Base-by-base conservation (phyloP, 30 jellyfish, hydroid and myxozoan species). In the Pelagia noctiluca region DNA sequence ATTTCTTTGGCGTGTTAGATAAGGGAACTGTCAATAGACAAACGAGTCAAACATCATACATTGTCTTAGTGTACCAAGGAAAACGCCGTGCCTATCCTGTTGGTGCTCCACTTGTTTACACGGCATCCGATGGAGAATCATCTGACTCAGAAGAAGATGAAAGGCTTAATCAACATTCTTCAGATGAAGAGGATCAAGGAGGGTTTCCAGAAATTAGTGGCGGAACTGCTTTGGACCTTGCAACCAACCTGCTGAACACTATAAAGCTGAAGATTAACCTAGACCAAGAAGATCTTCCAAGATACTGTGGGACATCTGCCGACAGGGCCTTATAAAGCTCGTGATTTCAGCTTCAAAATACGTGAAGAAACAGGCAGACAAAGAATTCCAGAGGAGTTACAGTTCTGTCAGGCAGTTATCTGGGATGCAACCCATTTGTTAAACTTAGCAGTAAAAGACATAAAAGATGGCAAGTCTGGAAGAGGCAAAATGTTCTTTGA, bases 71-170 rank as follows among this genome's bases (percentile, higher is more conserved):
- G 49, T 53, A 35, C 50, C 46, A 54, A 3, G 88, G 80, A 29
- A 33, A 54, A 33, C 60, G 88, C 42, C 65, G 70, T 26, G 88
- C 88, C 21, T 38, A 38, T 52, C 83, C 83, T 5, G 4, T 71
- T 4, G 83, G 50, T 32, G 83, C 83, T 13, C 83, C 88, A 33
- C 71, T 76, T 21, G 88, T 76, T 21, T 76, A 76, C 25, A 23
- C 80, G 24, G n/a, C 50, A 23, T n/a, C 63, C 30, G 88, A 54
- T 25, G 78, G 34, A 22, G 64, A 54, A 31, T 21, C 32, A 3
- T 10, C 64, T 26, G 64, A 22, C 29, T 8, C 21, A 30, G 88
- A 54, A 26, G 88, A 30, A 16, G 71, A 21, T 76, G 80, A 48
- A 1, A 22, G 5, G 18, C 33, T 23, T 3, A 23, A 64, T 30